phyloP scores from a whole-genome alignment of 2,113 vertebrate genomes.

The Thunnus maccoyii region DNA sequence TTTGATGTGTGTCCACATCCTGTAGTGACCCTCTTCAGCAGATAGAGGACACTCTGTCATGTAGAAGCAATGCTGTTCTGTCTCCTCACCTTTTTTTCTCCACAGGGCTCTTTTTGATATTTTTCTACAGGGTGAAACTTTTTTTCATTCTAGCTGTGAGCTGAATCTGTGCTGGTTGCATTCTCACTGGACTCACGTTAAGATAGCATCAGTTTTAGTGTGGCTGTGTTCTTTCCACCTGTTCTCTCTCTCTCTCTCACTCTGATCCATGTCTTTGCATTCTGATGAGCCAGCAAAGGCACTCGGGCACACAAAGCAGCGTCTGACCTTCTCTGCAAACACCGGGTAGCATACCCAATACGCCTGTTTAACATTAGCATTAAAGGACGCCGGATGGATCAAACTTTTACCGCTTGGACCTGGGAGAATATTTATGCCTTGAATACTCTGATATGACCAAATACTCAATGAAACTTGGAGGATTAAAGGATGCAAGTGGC shows the following conservation, averaged over 20 bases:
- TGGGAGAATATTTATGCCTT: slow-evolving; percentile 21
- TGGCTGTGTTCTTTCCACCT: slow-evolving; percentile 63
- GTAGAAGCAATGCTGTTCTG: not conserved
- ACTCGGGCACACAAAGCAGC: slow-evolving; percentile 53
- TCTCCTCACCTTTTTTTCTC: not conserved
- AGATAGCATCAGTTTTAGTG: slow-evolving; percentile 41
- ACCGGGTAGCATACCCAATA: slow-evolving; percentile 51
- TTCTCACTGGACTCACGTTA: not conserved
- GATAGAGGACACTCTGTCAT: slow-evolving; percentile 40
- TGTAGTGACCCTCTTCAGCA: slow-evolving; percentile 14
- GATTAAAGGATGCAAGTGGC: slow-evolving; percentile 23
- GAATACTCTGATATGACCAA: slow-evolving; percentile 18
- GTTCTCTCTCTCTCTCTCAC: slow-evolving; percentile 55
- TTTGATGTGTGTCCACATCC: not conserved
- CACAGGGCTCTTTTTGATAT: slow-evolving; percentile 27
- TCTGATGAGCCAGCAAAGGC: slow-evolving; percentile 76
- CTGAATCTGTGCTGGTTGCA: slow-evolving; percentile 14
- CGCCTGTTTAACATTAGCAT: slow-evolving; percentile 58
- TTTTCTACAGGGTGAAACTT: slow-evolving; percentile 9
- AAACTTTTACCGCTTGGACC: slow-evolving; percentile 24
- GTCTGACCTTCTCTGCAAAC: slow-evolving; percentile 71
- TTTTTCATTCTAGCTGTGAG: not conserved
- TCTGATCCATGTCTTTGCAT: slow-evolving; percentile 74
- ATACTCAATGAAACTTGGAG: slow-evolving; percentile 25
- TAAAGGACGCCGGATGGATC: slow-evolving; percentile 51